These are phyloP conservation scores for Rhinophrynus dorsalis DNA, from an alignment of 2,797 vertebrate genomes.

Conservation along the genomic window DNA sequence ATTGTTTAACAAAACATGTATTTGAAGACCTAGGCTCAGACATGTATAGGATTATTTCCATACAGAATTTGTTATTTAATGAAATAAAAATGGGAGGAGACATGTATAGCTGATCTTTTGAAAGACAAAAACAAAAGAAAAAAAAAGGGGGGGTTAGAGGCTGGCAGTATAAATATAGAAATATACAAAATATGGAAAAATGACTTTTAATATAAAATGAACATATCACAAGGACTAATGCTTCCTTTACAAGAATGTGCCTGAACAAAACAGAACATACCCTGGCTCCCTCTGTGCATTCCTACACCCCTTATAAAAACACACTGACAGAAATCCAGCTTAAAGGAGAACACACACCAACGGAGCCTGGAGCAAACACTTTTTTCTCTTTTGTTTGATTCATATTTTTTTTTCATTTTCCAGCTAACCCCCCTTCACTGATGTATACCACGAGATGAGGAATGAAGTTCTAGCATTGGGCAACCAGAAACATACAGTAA, in stretches of 20 bases:
- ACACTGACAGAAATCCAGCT: slow-evolving; percentile 51
- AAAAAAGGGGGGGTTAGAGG: no score
- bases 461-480: slow-evolving; percentile 7
- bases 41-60: no score
- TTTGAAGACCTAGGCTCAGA: no score
- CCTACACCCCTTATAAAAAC: slow-evolving; percentile 61
- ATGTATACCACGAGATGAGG: not conserved
- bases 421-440: slow-evolving; percentile 23
- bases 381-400: slow-evolving; percentile 2
- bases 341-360: slow-evolving; percentile 40
- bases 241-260: slow-evolving; percentile 21
- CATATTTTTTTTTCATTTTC: slow-evolving; percentile 3
- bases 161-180: not conserved
- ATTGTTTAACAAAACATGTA: no score
- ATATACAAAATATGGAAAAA: no score
- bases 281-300: slow-evolving; percentile 49
- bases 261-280: slow-evolving; percentile 39
- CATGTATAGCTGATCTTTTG: no score
- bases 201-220: no score
- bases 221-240: not conserved
- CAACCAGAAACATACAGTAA: slow-evolving; percentile 34
- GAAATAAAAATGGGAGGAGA: not conserved
- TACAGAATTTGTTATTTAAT: no score
- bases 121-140: not conserved
- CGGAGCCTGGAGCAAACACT: not conserved